phyloP scores from a whole-genome alignment of 2,888 invertebrate genomes.

The Rotaria sp. region DNA sequence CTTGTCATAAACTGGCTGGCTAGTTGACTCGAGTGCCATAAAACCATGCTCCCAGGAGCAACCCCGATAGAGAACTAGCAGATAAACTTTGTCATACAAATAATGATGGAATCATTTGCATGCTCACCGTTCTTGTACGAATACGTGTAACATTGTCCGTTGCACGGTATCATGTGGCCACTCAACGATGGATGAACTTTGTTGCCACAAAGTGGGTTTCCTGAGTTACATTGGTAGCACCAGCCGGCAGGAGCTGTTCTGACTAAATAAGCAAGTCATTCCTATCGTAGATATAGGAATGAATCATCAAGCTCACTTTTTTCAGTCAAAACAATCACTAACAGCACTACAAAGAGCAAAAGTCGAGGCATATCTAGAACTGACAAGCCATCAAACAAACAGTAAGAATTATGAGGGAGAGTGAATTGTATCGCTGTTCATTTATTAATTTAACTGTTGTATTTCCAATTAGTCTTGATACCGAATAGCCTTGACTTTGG shows the following conservation, averaged over 20 bases:
- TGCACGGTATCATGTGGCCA: background rate
- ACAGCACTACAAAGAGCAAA: too few species aligned
- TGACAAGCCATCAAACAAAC: too few species aligned
- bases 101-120: background rate
- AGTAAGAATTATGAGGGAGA: too few species aligned
- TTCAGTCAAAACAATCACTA: too few species aligned
- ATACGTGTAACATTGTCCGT: background rate
- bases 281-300: too few species aligned
- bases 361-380: too few species aligned
- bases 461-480: too few species aligned
- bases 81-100: background rate
- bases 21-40: background rate
- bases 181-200: background rate
- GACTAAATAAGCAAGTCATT: too few species aligned
- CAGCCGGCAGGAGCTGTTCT: background rate
- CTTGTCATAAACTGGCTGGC: background rate
- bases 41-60: conserved; percentile 11
- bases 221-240: background rate
- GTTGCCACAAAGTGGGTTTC: background rate
- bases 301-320: too few species aligned
- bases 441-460: too few species aligned
- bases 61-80: background rate
- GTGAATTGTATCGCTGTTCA: too few species aligned
- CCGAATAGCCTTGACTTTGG: too few species aligned
- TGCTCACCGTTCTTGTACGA: background rate